Evolutionary conservation across 2,113 vertebrate species (phyloP).

Genomic region (Misgurnus anguillicaudatus): DNA sequence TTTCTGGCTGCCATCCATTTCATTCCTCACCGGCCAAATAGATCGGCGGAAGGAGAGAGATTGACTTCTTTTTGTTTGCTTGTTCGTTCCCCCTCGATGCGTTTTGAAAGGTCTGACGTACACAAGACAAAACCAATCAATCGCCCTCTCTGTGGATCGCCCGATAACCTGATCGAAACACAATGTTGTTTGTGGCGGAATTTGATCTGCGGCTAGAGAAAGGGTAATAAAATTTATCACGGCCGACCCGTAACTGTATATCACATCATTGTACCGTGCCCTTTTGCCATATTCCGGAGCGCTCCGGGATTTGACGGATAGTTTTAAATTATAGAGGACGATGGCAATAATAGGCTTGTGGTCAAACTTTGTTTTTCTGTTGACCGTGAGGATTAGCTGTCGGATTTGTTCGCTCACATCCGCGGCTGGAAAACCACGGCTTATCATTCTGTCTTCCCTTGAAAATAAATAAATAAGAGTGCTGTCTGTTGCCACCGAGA

Average conservation of each 20-base stretch:
- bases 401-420: conserved; percentile 43
- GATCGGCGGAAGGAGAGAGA: conserved; percentile 42
- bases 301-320: conserved; percentile 40
- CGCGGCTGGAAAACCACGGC: conserved; percentile 34
- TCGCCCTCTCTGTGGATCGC: conserved; percentile 42
- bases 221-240: conserved; percentile 33
- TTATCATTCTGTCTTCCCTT: conserved; percentile 46
- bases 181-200: conserved; percentile 13
- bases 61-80: conserved; percentile 56
- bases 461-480: conserved; percentile 51
- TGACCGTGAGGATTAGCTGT: conserved; percentile 55
- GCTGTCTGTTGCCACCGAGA: conserved; percentile 48
- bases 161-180: conserved; percentile 52
- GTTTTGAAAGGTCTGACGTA: conserved; percentile 42
- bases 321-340: conserved; percentile 40
- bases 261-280: not conserved
- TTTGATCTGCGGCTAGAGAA: conserved; percentile 43
- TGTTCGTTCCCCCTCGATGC: conserved; percentile 50
- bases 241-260: conserved; percentile 17
- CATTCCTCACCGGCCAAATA: conserved; percentile 42
- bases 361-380: conserved; percentile 47
- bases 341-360: conserved; percentile 45
- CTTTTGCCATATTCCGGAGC: conserved; percentile 28
- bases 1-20: conserved; percentile 42
- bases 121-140: conserved; percentile 53